Evolutionary conservation across 2,797 vertebrate genomes (phyloP).

Genomic region (Gymnopithys bicolor): DNA sequence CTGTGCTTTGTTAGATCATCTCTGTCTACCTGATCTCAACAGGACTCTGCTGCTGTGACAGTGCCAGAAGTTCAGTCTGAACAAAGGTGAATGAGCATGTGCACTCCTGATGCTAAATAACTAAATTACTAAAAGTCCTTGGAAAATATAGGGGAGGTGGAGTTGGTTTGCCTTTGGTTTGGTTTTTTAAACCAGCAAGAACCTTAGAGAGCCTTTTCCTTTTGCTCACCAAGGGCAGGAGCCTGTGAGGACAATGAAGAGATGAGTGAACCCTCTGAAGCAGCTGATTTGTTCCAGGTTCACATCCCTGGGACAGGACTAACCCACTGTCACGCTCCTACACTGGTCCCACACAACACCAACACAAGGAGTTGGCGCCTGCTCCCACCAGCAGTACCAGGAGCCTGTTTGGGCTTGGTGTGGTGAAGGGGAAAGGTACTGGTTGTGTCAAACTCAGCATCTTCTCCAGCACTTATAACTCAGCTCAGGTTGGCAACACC

Average conservation of each 20-base stretch:
- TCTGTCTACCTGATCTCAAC: neutral
- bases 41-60: neutral
- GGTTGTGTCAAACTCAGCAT: neutral
- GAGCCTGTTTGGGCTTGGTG: accelerated
- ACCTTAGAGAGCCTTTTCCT: neutral
- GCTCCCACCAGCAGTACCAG: accelerated
- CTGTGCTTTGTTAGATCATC: neutral
- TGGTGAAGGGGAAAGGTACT: accelerated
- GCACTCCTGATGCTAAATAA: neutral
- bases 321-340: neutral
- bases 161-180: neutral
- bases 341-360: neutral
- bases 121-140: neutral
- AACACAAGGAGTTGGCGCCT: neutral
- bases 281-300: neutral
- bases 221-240: neutral
- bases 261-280: neutral
- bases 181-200: neutral
- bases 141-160: neutral
- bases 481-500: neutral
- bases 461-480: no score
- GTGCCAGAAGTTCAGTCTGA: neutral
- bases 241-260: neutral
- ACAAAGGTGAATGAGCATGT: neutral
- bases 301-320: neutral